Evolutionary conservation across 2,888 invertebrate genomes (phyloP), one percentile per base, ranked within the genome.

Genomic region (Catocala fraxini): DNA sequence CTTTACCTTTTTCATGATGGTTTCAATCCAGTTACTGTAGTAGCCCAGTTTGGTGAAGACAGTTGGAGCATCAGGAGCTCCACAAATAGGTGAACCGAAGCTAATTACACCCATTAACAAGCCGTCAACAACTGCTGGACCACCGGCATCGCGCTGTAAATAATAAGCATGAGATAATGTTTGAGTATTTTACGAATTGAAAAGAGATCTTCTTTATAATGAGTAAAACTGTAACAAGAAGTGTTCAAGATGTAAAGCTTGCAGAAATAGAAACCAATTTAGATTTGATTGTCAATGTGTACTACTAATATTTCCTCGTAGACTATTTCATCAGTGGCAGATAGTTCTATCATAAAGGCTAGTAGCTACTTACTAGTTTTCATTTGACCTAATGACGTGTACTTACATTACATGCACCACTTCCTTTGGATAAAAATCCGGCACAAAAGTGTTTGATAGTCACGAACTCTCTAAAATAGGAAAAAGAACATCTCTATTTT

Each of bases 341-440:
- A 25, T 25, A 25, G 3, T 25, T 25, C 25, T 25, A 25, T 25
- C 25, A 25, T 25, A 25, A 25, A 25, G 25, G 25, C 25, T 25
- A 25, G 3, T 15, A 15, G 15, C 15, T 15, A 15, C 15, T 15
- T 25, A 25, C 4, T 25, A 25, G 25, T 25, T 25, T 25, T 25
- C 25, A 25, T 25, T 25, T 25, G 25, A 25, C 25, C 4, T 25
- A 25, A 25, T 25, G 25, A 25, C 25, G 25, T 42, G 9, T 15
- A 80, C 90, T 78, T 75, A 92, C 92, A 66, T 91, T 90, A 59
- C 92, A 92, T 10, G 92, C 91, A 4, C 92, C 92, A 0, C 85
- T 82, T 1, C 92, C 90, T 70, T 83, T 89, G 0, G 90, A 86
- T 11, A 89, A 75, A 72, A 89, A 91, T 9, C 92, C 92, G 15